Base-by-base conservation (phyloP, 2,888 invertebrate species). In the Hybos culiciformis region DNA sequence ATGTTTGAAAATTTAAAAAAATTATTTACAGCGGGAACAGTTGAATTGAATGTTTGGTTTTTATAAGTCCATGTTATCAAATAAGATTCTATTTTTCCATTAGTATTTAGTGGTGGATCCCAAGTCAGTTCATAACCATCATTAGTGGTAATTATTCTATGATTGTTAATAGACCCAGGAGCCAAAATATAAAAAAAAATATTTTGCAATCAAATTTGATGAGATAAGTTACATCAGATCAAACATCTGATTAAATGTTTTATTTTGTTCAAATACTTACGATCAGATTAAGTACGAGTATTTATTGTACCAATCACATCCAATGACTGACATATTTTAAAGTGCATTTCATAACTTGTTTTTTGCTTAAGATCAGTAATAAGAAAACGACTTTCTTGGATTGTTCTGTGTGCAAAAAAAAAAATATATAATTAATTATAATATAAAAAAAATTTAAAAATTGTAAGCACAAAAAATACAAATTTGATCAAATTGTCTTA, bases 91-190 rank as follows among this genome's bases (percentile, higher is more conserved):
- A 67, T 59, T 37, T 59, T 55, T 3, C 66, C 66, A 53, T 65
- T 66, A 23, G 63, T 57, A 43, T 62, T 61, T 14, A 53, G 39
- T 3, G 66, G 66, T 3, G 64, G 60, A 44, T 61, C 59, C 66
- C 66, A 67, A 14, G 56, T 53, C 4, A 67, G 43, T 42, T 61
- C 60, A 4, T 63, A 49, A 3, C 66, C 66, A 49, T 61, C 56
- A 33, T 61, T 56, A 23, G n/a, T n/a, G n/a, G 56, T 57, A 0
- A 56, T 55, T 5, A 66, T 48, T 11, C 54, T 57, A 7, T 61
- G 61, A 41, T 63, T 60, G 46, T 55, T 59, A 3, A 67, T 60
- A 4, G 66, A 61, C 8, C 66, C 65, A 4, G 66, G 66, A 24
- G 64, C 65, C 64, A 39, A 12, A 45, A 45, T 24, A 37, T 9